These are phyloP conservation scores for Mus minutoides DNA, from an alignment of 2,797 vertebrate species.

Conservation along the genomic window DNA sequence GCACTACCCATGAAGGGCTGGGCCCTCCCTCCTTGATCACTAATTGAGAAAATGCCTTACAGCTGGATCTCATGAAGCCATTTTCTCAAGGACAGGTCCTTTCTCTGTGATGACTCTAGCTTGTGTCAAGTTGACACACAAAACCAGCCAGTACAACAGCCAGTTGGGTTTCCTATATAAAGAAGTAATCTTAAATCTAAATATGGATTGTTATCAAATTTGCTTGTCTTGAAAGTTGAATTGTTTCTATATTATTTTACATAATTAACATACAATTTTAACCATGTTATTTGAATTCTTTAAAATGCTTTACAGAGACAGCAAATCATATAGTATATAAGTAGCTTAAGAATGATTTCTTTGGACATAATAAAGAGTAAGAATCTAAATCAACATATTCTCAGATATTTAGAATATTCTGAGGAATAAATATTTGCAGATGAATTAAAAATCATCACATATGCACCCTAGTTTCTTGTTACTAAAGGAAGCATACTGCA, in stretches of 20 bases:
- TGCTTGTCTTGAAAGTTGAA: background rate
- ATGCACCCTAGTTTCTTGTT: constrained; percentile 40
- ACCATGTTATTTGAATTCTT: background rate
- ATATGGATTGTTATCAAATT: background rate
- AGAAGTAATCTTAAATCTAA: background rate
- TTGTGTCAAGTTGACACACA: background rate
- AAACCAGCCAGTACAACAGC: background rate
- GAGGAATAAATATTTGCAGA: constrained; percentile 24
- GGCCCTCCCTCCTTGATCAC: background rate
- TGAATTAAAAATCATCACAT: constrained; percentile 37
- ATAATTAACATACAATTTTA: background rate
- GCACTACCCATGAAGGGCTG: background rate
- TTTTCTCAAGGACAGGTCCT: background rate
- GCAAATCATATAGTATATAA: background rate
- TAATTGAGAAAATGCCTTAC: background rate
- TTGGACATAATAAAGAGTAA: background rate
- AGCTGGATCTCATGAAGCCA: background rate
- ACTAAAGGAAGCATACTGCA: background rate
- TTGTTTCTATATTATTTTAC: background rate
- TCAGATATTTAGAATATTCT: constrained; percentile 26
- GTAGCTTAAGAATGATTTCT: background rate
- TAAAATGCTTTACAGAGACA: background rate
- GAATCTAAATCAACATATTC: background rate
- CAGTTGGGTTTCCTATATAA: background rate
- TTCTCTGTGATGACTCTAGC: background rate